Conservation (phyloP, 2,797 vertebrate genomes). For the Fundulus diaphanus region DNA sequence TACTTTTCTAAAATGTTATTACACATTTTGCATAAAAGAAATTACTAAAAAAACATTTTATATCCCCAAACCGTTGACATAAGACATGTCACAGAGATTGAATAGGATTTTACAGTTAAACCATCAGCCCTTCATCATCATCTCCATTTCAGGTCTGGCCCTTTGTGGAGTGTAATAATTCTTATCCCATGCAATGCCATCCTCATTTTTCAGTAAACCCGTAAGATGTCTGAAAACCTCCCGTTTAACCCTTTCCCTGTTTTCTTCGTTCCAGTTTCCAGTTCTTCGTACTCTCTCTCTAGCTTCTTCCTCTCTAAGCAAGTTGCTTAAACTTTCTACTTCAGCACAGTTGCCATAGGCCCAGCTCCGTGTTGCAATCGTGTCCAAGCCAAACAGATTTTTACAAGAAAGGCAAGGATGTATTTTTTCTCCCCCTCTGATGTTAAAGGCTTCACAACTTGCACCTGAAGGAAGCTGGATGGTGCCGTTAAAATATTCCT, state of each 20-base stretch:
- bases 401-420: constrained; percentile 14
- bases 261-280: neutral
- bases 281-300: accelerated
- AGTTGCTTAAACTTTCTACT: constrained; percentile 49
- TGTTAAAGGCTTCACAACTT: neutral
- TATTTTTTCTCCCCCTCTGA: accelerated
- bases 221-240: accelerated
- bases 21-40: neutral
- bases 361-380: accelerated
- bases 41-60: neutral
- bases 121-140: neutral
- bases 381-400: constrained; percentile 35
- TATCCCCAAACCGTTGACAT: neutral
- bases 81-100: neutral
- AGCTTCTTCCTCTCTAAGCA: constrained; percentile 21
- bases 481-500: constrained; percentile 7
- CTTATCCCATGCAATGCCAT: neutral
- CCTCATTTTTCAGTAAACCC: accelerated
- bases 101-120: neutral
- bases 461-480: neutral
- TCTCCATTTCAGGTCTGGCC: neutral
- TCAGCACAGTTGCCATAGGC: constrained; percentile 42
- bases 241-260: accelerated
- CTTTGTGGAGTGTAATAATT: neutral
- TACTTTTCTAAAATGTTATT: neutral